phyloP scores from a whole-genome alignment of 2,113 vertebrate species.

The Corydoras sp. region DNA sequence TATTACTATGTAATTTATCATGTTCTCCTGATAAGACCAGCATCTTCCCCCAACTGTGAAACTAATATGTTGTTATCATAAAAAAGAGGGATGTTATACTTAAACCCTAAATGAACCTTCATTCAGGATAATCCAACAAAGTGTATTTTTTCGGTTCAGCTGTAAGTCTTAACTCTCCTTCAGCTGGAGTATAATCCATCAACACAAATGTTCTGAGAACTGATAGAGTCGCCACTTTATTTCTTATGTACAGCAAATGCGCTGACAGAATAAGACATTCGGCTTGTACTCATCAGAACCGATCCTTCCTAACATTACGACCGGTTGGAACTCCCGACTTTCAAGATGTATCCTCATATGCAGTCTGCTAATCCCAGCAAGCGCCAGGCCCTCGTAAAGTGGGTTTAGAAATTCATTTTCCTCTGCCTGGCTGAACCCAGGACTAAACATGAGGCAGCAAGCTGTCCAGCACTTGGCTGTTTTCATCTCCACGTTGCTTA shows the following conservation, averaged over 20 bases:
- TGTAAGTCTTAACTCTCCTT: neutral
- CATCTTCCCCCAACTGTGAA: neutral
- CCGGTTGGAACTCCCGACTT: neutral
- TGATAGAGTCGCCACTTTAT: neutral
- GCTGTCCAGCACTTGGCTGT: neutral
- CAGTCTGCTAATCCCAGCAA: slow-evolving; percentile 13
- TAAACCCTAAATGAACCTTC: too few species aligned
- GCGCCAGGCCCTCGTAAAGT: slow-evolving; percentile 25
- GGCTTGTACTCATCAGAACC: neutral
- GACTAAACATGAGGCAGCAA: slow-evolving; percentile 22
- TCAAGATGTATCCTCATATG: slow-evolving; percentile 1
- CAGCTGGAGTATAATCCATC: too few species aligned
- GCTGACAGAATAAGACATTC: slow-evolving; percentile 1
- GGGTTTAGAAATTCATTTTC: slow-evolving; percentile 14
- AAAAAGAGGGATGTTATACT: too few species aligned
- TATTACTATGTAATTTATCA: too few species aligned
- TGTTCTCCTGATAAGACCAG: neutral
- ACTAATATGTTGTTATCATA: too few species aligned
- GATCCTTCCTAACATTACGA: neutral
- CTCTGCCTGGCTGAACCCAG: slow-evolving; percentile 2
- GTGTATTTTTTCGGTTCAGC: too few species aligned
- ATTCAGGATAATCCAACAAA: too few species aligned
- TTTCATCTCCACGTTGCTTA: neutral
- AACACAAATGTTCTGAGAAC: neutral
- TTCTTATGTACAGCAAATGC: neutral